A percentile compares a stretch with the other conserved stretches of the same genome.
These are phyloP conservation scores for Nasonia longicornis DNA, from an alignment of 1,140 invertebrate species.

Conservation along the genomic window DNA sequence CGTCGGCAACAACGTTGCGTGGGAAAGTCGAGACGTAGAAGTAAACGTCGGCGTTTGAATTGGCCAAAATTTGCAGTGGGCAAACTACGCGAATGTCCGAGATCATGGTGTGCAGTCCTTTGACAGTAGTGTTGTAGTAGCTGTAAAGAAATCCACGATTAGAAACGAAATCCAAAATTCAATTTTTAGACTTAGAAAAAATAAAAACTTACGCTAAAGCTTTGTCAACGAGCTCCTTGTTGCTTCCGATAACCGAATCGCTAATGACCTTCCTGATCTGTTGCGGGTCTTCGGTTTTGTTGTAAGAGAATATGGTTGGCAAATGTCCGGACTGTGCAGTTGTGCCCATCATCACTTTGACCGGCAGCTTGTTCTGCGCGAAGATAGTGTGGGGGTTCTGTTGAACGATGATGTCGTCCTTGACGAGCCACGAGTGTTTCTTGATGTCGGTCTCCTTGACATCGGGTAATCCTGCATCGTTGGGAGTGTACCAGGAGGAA, in stretches of 20 bases:
- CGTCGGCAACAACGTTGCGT: slow-evolving; percentile 72
- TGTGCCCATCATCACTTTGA: slow-evolving; percentile 78
- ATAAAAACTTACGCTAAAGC: slow-evolving; percentile 35
- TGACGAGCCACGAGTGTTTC: slow-evolving; percentile 80
- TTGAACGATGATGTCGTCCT: slow-evolving; percentile 77
- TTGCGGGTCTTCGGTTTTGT: slow-evolving; percentile 74
- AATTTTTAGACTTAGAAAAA: background rate
- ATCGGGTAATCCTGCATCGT: slow-evolving; percentile 72
- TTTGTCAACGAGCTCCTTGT: background rate
- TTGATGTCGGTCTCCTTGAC: slow-evolving; percentile 68
- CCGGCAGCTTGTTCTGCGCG: slow-evolving; percentile 64
- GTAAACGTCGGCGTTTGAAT: slow-evolving; percentile 73
- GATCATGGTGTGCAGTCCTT: slow-evolving; percentile 78
- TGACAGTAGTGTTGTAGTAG: slow-evolving; percentile 76
- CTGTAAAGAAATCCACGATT: slow-evolving; percentile 53
- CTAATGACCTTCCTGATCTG: slow-evolving; percentile 74
- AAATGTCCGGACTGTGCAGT: slow-evolving; percentile 79
- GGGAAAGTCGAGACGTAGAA: slow-evolving; percentile 81
- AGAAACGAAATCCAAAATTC: background rate
- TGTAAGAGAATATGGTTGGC: slow-evolving; percentile 69
- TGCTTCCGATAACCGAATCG: slow-evolving; percentile 73
- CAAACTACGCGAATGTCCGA: slow-evolving; percentile 85
- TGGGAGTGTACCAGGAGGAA: slow-evolving; percentile 75
- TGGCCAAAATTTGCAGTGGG: slow-evolving; percentile 76
- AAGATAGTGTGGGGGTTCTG: slow-evolving; percentile 75